These are phyloP conservation scores for Chaunax sp. DNA, from an alignment of 2,797 vertebrate genomes.

Conservation along the genomic window DNA sequence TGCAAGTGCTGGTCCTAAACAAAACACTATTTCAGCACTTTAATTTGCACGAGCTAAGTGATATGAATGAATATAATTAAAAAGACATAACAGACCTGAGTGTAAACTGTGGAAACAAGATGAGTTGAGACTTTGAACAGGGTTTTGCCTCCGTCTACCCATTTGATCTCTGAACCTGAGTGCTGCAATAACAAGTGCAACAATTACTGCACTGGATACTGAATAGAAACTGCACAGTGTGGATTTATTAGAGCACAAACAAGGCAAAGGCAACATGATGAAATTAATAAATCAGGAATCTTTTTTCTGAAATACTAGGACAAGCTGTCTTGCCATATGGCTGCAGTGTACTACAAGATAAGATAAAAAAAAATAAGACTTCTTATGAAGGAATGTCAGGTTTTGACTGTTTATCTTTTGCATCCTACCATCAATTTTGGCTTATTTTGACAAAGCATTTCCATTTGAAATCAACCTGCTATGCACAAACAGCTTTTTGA, in stretches of 20 bases:
- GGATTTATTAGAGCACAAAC: background rate
- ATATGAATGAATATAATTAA: too few species aligned
- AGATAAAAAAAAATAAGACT: background rate
- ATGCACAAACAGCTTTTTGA: background rate
- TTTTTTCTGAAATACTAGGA: background rate
- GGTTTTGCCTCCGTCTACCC: constrained; percentile 95
- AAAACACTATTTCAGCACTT: background rate
- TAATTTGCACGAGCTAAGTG: background rate
- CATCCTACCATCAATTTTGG: too few species aligned
- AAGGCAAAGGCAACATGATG: background rate
- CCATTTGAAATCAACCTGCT: background rate
- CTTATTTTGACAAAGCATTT: too few species aligned
- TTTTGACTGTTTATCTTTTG: too few species aligned
- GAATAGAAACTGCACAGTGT: background rate
- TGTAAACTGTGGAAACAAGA: constrained; percentile 96
- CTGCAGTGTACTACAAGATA: background rate
- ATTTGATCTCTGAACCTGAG: constrained; percentile 93
- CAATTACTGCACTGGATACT: constrained; percentile 4
- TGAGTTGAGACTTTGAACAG: constrained; percentile 93
- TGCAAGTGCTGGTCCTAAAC: constrained; percentile 95
- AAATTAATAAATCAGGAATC: background rate
- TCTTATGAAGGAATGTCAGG: too few species aligned
- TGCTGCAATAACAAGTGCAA: constrained; percentile 81
- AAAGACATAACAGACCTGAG: constrained; percentile 84
- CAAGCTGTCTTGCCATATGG: constrained; percentile 4